phyloP scores from a whole-genome alignment of 2,113 vertebrate genomes.

The Hyperoodon ampullatus region DNA sequence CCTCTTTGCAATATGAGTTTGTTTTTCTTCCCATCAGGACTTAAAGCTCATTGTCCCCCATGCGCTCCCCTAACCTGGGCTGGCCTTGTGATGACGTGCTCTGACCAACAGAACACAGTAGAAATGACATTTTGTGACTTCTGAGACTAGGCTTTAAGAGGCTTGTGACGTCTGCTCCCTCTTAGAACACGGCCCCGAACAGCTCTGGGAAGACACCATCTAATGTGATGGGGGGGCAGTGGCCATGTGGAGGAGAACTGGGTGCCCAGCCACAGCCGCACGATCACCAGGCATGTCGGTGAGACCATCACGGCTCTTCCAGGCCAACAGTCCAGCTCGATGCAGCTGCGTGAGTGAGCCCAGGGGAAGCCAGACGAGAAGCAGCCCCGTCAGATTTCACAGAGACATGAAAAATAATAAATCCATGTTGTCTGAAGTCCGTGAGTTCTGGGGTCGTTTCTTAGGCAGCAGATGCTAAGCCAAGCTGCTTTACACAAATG shows the following conservation, averaged over 20 bases:
- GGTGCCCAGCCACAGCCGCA: too few relatives aligned
- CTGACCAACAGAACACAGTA: fast-evolving
- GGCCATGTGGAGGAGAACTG: not conserved
- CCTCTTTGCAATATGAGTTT: not conserved
- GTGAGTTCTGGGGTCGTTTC: not conserved
- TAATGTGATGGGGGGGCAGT: too few relatives aligned
- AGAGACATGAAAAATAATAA: not conserved
- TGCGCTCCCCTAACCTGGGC: not conserved
- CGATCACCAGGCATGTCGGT: fast-evolving
- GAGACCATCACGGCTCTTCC: not conserved
- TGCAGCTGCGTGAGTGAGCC: not conserved
- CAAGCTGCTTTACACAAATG: not conserved
- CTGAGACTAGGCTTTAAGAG: not conserved
- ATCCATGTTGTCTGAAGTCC: not conserved
- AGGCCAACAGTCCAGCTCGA: fast-evolving
- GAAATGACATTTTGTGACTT: not conserved
- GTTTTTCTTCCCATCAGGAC: too few relatives aligned
- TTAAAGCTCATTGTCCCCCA: fast-evolving
- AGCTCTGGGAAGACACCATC: too few relatives aligned
- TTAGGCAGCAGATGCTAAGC: not conserved
- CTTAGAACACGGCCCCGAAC: not conserved
- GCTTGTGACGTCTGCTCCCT: not conserved
- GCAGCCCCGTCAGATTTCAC: not conserved
- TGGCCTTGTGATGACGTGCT: not conserved
- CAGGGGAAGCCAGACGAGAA: too few relatives aligned